A percentile compares a stretch with the other conserved stretches of the same genome.
Conservation (phyloP, 2,113 vertebrate genomes). For the Xiphophorus maculatus region DNA sequence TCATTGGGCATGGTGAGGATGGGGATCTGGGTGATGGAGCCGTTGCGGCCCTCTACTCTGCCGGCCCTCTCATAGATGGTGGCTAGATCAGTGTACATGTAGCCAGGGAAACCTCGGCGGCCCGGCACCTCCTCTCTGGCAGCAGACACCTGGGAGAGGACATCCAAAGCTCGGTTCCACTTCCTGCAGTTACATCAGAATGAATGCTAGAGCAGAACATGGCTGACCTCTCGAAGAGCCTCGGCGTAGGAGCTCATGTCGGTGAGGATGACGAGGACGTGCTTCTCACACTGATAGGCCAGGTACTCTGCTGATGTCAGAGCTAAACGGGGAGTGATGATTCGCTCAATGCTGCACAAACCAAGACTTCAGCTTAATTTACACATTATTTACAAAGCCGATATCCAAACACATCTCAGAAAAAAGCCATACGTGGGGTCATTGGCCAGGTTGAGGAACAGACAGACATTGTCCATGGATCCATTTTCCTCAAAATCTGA, state of each 20-base stretch:
- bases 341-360: conserved; percentile 81
- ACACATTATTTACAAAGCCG: conserved; percentile 54
- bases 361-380: background rate
- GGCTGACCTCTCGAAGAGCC: conserved; percentile 82
- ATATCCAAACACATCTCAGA: background rate
- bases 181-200: background rate
- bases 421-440: conserved; percentile 78
- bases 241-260: conserved; percentile 87
- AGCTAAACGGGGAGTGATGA: conserved; percentile 85
- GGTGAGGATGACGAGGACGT: conserved; percentile 85
- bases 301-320: conserved; percentile 84
- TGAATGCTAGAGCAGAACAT: background rate
- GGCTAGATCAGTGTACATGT: conserved; percentile 84
- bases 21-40: conserved; percentile 86
- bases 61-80: conserved; percentile 82
- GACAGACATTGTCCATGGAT: conserved; percentile 87
- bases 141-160: conserved; percentile 71
- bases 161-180: background rate
- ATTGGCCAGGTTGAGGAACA: conserved; percentile 86
- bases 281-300: conserved; percentile 87
- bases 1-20: conserved; percentile 81
- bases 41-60: conserved; percentile 79
- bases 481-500: conserved; percentile 86
- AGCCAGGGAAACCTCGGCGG: conserved; percentile 77
- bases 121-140: conserved; percentile 79